Conservation (phyloP, 1,140 invertebrate species). For the Dendrolimus kikuchii region DNA sequence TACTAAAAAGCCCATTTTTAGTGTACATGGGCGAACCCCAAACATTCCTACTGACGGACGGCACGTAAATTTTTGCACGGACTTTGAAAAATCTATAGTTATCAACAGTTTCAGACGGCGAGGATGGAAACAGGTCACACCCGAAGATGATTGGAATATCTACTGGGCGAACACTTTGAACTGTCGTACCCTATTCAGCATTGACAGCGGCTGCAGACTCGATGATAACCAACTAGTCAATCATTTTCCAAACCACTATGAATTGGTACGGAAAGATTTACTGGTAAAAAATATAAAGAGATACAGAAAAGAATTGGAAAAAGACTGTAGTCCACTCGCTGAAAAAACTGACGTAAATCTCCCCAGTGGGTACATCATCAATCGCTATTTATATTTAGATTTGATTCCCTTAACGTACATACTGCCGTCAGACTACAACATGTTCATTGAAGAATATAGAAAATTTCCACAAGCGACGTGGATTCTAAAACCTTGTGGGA, state of each 20-base stretch:
- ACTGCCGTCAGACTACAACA: constrained; percentile 94
- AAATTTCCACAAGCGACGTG: constrained; percentile 95
- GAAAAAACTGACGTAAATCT: constrained; percentile 74
- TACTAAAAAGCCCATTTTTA: no score
- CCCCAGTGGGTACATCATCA: constrained; percentile 78
- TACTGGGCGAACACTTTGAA: constrained; percentile 95
- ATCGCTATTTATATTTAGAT: constrained; percentile 88
- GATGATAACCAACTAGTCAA: constrained; percentile 92
- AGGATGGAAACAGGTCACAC: constrained; percentile 91
- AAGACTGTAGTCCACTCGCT: constrained; percentile 90
- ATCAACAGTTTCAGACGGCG: constrained; percentile 93
- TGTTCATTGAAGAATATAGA: constrained; percentile 96
- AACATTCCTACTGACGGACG: no score
- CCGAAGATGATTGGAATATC: constrained; percentile 96
- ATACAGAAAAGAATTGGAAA: constrained; percentile 92
- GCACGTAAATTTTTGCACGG: constrained; percentile 87
- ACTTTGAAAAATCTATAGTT: constrained; percentile 94
- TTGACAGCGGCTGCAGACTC: constrained; percentile 91
- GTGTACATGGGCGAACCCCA: no score
- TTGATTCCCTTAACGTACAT: constrained; percentile 96
- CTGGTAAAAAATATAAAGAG: constrained; percentile 97
- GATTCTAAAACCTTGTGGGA: constrained; percentile 83
- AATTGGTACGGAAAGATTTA: constrained; percentile 94
- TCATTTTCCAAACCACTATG: constrained; percentile 96
- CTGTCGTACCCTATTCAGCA: constrained; percentile 90